phyloP scores from a whole-genome alignment of 2,888 invertebrate species.

The Dendrolimus houi region DNA sequence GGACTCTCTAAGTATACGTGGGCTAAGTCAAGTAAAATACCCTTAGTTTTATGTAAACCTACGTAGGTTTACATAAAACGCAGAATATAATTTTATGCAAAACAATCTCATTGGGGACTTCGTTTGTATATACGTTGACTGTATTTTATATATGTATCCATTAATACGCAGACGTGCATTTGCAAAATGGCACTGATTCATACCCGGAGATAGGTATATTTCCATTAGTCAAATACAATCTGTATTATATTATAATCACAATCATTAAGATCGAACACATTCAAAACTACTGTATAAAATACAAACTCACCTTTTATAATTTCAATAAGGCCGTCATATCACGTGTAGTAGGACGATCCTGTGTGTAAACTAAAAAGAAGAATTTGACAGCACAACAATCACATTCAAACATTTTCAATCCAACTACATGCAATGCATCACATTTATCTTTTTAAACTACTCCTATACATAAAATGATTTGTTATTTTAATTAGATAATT shows the following conservation, averaged over 20 bases:
- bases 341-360: background rate
- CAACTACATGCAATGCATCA: constrained; percentile 49
- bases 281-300: constrained; percentile 11
- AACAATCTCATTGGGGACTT: background rate
- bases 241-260: constrained; percentile 5
- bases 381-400: background rate
- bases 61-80: too few species aligned
- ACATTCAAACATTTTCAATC: constrained; percentile 2
- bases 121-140: background rate
- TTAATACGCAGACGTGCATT: constrained; percentile 7
- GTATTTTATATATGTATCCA: background rate
- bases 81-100: too few species aligned
- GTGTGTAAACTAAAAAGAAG: background rate
- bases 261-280: constrained; percentile 8
- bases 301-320: constrained; percentile 30
- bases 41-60: too few species aligned
- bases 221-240: constrained; percentile 25
- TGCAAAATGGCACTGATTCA: constrained; percentile 21
- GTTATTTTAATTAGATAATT: constrained; percentile 4
- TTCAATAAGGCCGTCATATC: constrained; percentile 9
- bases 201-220: constrained; percentile 13
- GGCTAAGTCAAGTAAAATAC: too few species aligned
- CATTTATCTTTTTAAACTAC: constrained; percentile 13
- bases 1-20: too few species aligned
- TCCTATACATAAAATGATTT: constrained; percentile 18